Conservation (phyloP, 2,888 invertebrate species). For the Acronicta psi region DNA sequence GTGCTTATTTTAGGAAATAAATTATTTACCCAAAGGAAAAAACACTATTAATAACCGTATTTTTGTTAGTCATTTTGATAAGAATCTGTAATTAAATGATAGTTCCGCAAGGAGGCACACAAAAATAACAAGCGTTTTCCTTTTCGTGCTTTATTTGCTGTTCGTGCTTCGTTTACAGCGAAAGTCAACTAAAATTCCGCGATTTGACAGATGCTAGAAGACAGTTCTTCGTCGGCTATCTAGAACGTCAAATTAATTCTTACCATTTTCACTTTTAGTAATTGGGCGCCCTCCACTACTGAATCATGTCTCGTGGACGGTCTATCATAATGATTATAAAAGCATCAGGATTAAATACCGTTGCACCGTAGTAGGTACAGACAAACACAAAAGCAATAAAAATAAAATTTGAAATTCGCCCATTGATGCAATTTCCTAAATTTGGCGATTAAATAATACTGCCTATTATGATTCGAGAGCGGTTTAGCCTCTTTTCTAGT, state of each 20-base stretch:
- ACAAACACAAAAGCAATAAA: too few species aligned
- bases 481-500: constrained; percentile 3
- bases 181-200: too few species aligned
- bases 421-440: constrained; percentile 2
- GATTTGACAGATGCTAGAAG: too few species aligned
- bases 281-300: too few species aligned
- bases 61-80: constrained; percentile 22
- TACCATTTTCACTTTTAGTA: too few species aligned
- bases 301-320: too few species aligned
- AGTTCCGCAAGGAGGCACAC: background rate
- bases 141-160: background rate
- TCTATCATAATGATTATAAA: too few species aligned
- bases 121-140: background rate
- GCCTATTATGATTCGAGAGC: constrained; percentile 4
- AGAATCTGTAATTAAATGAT: constrained; percentile 20
- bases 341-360: too few species aligned
- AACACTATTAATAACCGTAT: constrained; percentile 15
- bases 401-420: background rate
- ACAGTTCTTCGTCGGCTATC: too few species aligned
- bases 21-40: constrained; percentile 19
- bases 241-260: too few species aligned
- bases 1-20: constrained; percentile 32
- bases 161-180: too few species aligned
- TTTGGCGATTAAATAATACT: constrained; percentile 5
- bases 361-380: too few species aligned